Evolutionary conservation across 2,888 invertebrate species (phyloP), one percentile per base, ranked within the genome.

Genomic region (Zaprionus lineosus): DNA sequence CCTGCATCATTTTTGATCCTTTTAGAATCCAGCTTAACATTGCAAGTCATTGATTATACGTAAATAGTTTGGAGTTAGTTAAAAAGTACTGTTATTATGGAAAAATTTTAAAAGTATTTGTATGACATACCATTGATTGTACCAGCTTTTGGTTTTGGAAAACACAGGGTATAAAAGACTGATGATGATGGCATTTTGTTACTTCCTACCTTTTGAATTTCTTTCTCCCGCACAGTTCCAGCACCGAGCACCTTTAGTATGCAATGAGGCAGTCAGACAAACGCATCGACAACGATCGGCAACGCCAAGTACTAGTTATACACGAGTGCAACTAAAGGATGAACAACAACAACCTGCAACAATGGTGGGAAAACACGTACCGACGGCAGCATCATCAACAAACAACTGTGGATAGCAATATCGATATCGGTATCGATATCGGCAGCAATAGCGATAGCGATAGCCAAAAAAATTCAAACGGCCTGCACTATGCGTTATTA

Each of bases 281-380:
- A 65, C 82, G 74, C 84, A 76, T 84, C 82, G 67, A 62, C 61
- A 67, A 58, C 71, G 60, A 77, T 69, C 73, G 74, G 53, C 73
- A 73, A 46, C 51, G 70, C 43, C 56, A 39, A 62, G 62, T 36
- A 57, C 51, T 55, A 36, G 50, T 1, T 50, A 58, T 44, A 47
- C 19, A 61, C 55, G 50, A 43, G 44, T 53, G 52, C 50, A 37
- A 50, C 39, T 63, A 46, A 63, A 83, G 72, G 59, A 87, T 87
- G 86, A 84, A 77, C 68, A 76, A 70, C 68, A 86, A 84, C 59
- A 87, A 79, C 67, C 68, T 84, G 66, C 84, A 86, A 61, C 74
- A 87, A 87, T 88, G 88, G 87, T 88, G 88, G 87, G 88, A 87
- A 77, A 81, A 79, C 56, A 74, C 78, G 60, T 78, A 86, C 69